phyloP scores from a whole-genome alignment of 2,797 vertebrate species.

The Melanotaenia maccullochi region DNA sequence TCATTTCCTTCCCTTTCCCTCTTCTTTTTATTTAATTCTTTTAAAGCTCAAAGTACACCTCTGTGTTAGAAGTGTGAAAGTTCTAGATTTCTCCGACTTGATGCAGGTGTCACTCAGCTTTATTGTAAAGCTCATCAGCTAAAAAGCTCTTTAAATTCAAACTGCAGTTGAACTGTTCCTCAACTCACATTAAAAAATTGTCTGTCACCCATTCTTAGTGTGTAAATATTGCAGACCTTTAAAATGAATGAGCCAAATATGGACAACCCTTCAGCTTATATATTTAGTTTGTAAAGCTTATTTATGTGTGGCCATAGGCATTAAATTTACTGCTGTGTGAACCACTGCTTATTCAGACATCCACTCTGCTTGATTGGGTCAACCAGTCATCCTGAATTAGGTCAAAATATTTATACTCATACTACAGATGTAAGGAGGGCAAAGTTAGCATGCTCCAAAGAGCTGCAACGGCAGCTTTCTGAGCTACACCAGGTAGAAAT shows the following conservation, averaged over 20 bases:
- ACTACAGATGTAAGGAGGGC: not conserved
- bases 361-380: too few species aligned
- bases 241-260: too few species aligned
- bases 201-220: not conserved
- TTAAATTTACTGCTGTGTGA: too few species aligned
- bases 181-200: slow-evolving; percentile 1
- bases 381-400: too few species aligned
- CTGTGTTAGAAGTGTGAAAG: slow-evolving; percentile 8
- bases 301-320: too few species aligned
- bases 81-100: slow-evolving; percentile 18
- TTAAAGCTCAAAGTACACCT: slow-evolving; percentile 2
- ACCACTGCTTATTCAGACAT: too few species aligned
- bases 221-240: not conserved
- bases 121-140: slow-evolving; percentile 17
- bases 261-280: not conserved
- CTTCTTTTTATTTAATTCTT: not conserved
- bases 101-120: slow-evolving; percentile 9
- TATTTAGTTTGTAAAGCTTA: too few species aligned
- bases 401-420: not conserved
- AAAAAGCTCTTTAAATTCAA: slow-evolving; percentile 48
- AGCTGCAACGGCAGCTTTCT: not conserved
- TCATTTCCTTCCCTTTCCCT: not conserved
- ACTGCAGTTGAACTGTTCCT: slow-evolving; percentile 22
- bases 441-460: too few species aligned
- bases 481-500: not conserved